Conservation (phyloP, 1,140 invertebrate species). For the Cataglyphis hispanica region DNA sequence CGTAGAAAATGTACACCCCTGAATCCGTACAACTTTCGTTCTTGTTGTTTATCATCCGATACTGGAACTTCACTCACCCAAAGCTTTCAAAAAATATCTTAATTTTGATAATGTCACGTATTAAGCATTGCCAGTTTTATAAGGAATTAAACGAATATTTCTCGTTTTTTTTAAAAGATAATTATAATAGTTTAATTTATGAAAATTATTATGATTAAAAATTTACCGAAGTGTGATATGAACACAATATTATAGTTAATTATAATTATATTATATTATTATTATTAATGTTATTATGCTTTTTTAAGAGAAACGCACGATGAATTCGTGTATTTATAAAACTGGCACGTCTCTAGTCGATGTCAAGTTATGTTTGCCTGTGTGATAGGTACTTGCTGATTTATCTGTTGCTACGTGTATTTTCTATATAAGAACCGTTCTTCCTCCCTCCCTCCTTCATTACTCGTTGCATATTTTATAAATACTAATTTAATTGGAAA, state of each 20-base stretch:
- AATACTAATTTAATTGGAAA: constrained; percentile 52
- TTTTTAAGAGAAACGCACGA: not conserved
- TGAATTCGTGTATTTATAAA: constrained; percentile 36
- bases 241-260: not conserved
- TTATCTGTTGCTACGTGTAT: constrained; percentile 67
- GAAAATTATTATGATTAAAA: not conserved
- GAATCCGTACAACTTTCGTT: constrained; percentile 47
- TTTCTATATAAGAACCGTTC: not conserved
- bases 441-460: not conserved
- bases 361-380: constrained; percentile 69
- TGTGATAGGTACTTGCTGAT: constrained; percentile 66
- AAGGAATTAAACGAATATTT: constrained; percentile 12
- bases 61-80: not conserved
- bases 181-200: not conserved
- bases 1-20: constrained; percentile 64
- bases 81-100: not conserved
- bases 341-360: constrained; percentile 59
- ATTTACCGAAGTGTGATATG: not conserved
- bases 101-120: constrained; percentile 17
- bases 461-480: constrained; percentile 71
- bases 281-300: not conserved
- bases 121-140: constrained; percentile 59
- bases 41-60: constrained; percentile 54
- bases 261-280: not conserved
- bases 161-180: not conserved